phyloP scores from a whole-genome alignment of 1,140 invertebrate genomes.

The Meloidogyne hapla region DNA sequence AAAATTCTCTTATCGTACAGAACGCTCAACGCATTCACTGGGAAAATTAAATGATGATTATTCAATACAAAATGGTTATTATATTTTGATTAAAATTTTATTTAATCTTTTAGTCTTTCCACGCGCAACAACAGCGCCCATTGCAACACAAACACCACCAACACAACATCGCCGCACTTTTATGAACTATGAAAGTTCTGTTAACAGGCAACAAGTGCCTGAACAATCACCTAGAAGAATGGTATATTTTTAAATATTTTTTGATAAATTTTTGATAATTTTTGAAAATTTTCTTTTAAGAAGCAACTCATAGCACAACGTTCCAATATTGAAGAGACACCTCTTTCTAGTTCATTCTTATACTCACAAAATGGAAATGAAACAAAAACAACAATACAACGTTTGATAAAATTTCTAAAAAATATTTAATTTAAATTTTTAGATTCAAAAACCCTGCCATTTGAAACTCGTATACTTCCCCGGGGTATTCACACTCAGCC shows the following conservation, averaged over 20 bases:
- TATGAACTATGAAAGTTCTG: not conserved
- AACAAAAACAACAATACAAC: not conserved
- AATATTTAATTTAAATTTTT: not conserved
- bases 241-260: not conserved
- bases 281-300: not conserved
- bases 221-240: not conserved
- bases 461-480: conserved; percentile 37
- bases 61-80: conserved; percentile 7
- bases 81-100: not conserved
- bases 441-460: conserved; percentile 17
- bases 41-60: not conserved
- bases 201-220: not conserved
- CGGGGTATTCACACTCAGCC: conserved; percentile 28
- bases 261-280: too few species aligned
- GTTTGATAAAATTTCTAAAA: not conserved
- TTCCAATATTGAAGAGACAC: not conserved
- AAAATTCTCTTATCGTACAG: not conserved
- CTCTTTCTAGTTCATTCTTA: not conserved
- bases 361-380: not conserved
- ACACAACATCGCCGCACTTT: not conserved
- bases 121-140: not conserved
- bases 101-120: not conserved
- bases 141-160: not conserved
- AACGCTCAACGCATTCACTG: not conserved
- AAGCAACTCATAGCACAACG: not conserved